Percentiles rank a stretch among this genome's conserved stretches.
phyloP scores from a whole-genome alignment of 2,113 vertebrate species.

The Bothrops jararaca region DNA sequence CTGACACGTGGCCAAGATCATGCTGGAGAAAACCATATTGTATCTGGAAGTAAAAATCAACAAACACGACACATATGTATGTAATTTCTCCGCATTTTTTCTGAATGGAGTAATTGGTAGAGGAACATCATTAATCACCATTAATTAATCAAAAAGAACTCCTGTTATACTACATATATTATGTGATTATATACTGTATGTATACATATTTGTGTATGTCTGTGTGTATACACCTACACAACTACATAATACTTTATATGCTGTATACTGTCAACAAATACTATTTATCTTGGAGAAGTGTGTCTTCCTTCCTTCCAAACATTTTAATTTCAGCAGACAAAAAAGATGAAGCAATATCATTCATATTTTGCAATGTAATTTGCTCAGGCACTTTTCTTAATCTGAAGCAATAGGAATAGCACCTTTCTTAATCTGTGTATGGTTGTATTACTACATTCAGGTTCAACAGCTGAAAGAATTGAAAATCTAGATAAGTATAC shows the following conservation, averaged over 20 bases:
- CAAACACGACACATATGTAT: neutral
- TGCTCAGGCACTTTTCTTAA: neutral
- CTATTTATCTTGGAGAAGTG: neutral
- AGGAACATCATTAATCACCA: neutral
- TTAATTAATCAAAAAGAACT: neutral
- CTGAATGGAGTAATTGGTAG: neutral
- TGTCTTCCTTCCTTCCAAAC: neutral
- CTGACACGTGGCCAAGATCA: conserved; percentile 69
- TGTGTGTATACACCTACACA: neutral
- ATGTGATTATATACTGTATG: neutral
- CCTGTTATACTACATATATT: neutral
- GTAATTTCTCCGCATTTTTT: neutral
- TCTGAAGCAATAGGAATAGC: neutral
- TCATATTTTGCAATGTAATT: neutral
- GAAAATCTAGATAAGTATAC: neutral
- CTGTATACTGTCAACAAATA: too few relatives aligned
- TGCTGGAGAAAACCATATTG: conserved; percentile 72
- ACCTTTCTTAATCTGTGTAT: neutral
- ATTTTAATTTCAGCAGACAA: neutral
- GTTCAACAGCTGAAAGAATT: neutral
- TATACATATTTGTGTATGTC: neutral
- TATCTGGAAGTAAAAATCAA: conserved; percentile 45
- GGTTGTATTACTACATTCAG: neutral
- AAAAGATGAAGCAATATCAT: neutral
- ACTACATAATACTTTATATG: neutral